Base-by-base conservation (phyloP, 2,113 vertebrate genomes). In the Picathartes gymnocephalus region DNA sequence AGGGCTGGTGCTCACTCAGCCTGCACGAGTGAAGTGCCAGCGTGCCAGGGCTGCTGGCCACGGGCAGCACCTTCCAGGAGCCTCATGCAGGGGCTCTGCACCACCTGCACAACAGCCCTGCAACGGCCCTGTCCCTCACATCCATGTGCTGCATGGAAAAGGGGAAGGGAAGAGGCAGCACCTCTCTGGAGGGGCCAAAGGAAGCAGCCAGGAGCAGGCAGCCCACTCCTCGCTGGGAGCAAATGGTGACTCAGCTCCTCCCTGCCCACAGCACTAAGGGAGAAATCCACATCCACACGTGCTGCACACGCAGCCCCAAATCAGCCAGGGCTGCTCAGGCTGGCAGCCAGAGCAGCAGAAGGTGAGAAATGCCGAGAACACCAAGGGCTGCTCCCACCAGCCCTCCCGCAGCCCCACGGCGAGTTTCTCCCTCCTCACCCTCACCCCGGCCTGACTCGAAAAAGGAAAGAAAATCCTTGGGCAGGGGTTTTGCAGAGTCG, bases 211-310 rank as follows among this genome's bases (percentile, higher is more conserved):
- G 86, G 80, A 81, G 18, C 16, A 37, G 70, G 88, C 86, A 86
- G 92, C 86, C 53, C 64, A 9, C 42, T 51, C 64, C 78, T 88
- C 3, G 2, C 16, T 5, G 17, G 88, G 88, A 88, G 58, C 37
- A 42, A 91, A 74, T 0, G 1, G 65, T 95, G 95, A 95, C 90
- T 96, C 96, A 96, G 88, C 88, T 90, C 62, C 81, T 79, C 53
- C 90, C 42, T 54, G 8, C 61, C 83, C 84, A 17, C 17, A 53
- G 92, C 79, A 58, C 31, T 54, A 39, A 73, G 66, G 86, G 96
- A 94, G 86, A 96, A 96, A 97, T 82, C 82, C 51, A 93, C 82
- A 96, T 69, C 73, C 92, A 57, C 92, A 88, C 10, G 27, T 69
- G 17, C 79, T 51, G 83, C 80, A 79, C 68, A 57, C 91, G 91